Percentiles rank a stretch among this genome's conserved stretches.
Conservation (phyloP, 2,113 vertebrate species). For the Notarius quadriscutis region DNA sequence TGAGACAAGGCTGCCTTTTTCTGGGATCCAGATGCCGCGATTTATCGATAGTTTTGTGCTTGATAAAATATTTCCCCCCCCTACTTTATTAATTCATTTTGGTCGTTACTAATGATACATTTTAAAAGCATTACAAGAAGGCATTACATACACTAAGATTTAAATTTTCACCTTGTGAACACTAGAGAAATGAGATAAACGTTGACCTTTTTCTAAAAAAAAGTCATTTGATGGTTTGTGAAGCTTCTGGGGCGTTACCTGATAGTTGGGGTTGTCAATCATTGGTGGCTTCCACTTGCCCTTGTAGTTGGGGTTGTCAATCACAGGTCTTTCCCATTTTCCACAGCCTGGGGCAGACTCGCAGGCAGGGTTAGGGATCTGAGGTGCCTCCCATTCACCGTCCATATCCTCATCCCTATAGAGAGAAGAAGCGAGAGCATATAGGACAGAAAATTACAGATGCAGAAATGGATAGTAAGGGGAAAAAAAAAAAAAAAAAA, state of each 20-base stretch:
- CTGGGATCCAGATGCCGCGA: no score
- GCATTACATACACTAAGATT: background rate
- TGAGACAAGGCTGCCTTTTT: no score
- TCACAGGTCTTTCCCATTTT: slow-evolving; percentile 86
- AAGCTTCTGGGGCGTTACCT: slow-evolving; percentile 71
- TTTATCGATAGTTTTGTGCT: no score
- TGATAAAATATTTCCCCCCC: no score
- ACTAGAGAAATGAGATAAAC: background rate
- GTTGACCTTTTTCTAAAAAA: background rate
- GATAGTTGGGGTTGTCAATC: slow-evolving; percentile 98
- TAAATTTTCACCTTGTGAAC: background rate
- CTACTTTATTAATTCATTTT: no score
- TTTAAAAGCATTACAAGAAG: no score
- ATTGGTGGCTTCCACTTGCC: slow-evolving; percentile 98
- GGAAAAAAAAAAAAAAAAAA: background rate
- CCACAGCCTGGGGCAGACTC: slow-evolving; percentile 91
- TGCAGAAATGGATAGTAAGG: background rate
- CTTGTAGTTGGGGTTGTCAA: slow-evolving; percentile 95
- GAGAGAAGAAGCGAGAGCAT: background rate
- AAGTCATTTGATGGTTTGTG: background rate
- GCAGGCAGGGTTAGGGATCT: slow-evolving; percentile 91
- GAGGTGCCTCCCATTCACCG: slow-evolving; percentile 97
- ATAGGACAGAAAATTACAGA: background rate
- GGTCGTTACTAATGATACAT: no score
- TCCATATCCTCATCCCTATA: slow-evolving; percentile 99